Base-by-base conservation (phyloP, 1,140 invertebrate species). In the Lucilia sericata region DNA sequence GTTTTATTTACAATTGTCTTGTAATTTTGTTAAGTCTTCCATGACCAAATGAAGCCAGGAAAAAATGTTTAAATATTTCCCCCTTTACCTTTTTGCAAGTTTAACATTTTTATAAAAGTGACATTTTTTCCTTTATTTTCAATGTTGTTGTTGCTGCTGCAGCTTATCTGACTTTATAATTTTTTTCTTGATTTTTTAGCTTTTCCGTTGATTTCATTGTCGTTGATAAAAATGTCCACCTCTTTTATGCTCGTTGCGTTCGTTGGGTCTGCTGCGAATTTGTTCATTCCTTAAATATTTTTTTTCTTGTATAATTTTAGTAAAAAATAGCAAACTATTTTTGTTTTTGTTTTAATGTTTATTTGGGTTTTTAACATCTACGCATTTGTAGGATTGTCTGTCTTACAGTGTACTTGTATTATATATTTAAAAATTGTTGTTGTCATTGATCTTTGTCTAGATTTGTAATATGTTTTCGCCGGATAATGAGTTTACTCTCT, bases 181-280 rank as follows among this genome's bases (percentile, higher is more conserved):
- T 70, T 70, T 65, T 70, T 19, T 60, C 13, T 60, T 17, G 51
- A 2, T 60, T 60, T 60, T 60, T 5, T 60, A 8, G 42, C 42
- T 42, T 42, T 42, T 42, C 42, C 42, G 13, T 17, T 21, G 65
- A 70, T 70, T 70, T 70, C 65, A 70, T 70, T 70, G 65, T 70
- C 65, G 65, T 70, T 70, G 65, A 70, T 70, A 70, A 70, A 70
- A 70, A 70, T 70, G 19, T 70, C 65, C 65, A 70, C 65, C n/a
- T 70, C 21, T 70, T 70, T 70, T 70, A 70, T 70, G 65, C 21
- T n/a, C 55, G 55, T 10, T 30, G 25, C 25, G 3, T 30, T 30
- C 25, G 25, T 30, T 30, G 1, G 42, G 55, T 60, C n/a, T 70
- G 65, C 65, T 70, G 65, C 2, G 65, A 70, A 70, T 17, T 70